phyloP scores from a whole-genome alignment of 2,888 invertebrate species.

The Agrochola lychnidis region DNA sequence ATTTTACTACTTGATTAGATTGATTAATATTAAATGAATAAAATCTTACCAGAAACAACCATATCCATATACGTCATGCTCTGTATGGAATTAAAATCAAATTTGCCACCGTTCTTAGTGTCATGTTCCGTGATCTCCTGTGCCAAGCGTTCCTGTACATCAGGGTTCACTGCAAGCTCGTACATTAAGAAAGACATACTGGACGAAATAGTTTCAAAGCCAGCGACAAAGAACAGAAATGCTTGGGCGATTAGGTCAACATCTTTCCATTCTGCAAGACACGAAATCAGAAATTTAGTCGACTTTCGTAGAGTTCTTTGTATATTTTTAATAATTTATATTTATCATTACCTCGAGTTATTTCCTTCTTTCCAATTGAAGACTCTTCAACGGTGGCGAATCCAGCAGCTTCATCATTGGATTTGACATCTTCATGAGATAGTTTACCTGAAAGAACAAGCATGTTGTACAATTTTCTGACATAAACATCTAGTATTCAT shows the following conservation, averaged over 20 bases:
- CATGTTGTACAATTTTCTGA: background rate
- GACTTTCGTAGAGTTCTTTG: background rate
- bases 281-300: no score
- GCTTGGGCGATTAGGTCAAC: constrained; percentile 77
- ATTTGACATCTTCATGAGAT: constrained; percentile 70
- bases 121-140: constrained; percentile 75
- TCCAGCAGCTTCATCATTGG: constrained; percentile 75
- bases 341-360: constrained; percentile 72
- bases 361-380: constrained; percentile 73
- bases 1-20: background rate
- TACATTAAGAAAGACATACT: constrained; percentile 74
- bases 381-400: constrained; percentile 85
- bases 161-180: constrained; percentile 78
- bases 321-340: background rate
- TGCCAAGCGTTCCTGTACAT: constrained; percentile 75
- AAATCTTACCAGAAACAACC: constrained; percentile 81
- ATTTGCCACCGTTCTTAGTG: constrained; percentile 76
- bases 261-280: constrained; percentile 71
- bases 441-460: constrained; percentile 62
- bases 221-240: constrained; percentile 78
- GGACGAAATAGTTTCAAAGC: constrained; percentile 77
- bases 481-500: background rate
- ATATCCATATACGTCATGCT: constrained; percentile 85
- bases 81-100: constrained; percentile 83
- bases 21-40: background rate